These are phyloP conservation scores for Orthosia gothica DNA, from an alignment of 2,888 invertebrate species.

Conservation along the genomic window DNA sequence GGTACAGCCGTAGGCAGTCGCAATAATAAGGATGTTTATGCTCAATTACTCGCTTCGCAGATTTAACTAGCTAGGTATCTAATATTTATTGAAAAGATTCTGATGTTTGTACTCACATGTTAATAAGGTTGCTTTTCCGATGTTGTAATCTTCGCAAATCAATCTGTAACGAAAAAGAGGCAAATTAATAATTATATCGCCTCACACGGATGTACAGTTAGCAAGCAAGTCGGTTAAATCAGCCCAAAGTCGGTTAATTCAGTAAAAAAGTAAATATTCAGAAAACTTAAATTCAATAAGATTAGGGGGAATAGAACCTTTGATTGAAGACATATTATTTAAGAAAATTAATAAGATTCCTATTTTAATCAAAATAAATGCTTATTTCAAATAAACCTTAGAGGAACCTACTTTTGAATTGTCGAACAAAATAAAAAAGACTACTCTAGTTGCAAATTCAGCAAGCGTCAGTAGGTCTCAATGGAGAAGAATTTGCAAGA, in stretches of 20 bases:
- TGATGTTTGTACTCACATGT: slow-evolving; percentile 63
- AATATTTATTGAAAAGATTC: slow-evolving; percentile 4
- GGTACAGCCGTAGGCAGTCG: slow-evolving; percentile 5
- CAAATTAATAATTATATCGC: background rate
- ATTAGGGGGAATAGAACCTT: too few species aligned
- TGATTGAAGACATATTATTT: too few species aligned
- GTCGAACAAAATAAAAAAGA: too few species aligned
- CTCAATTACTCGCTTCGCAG: slow-evolving; percentile 13
- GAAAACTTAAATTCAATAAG: background rate
- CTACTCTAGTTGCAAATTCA: too few species aligned
- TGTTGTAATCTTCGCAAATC: slow-evolving; percentile 26
- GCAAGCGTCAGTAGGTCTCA: too few species aligned
- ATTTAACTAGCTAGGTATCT: slow-evolving; percentile 18
- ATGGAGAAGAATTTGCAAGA: too few species aligned
- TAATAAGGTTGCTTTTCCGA: slow-evolving; percentile 38
- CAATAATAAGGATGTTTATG: slow-evolving; percentile 15
- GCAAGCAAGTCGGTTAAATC: too few species aligned
- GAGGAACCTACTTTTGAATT: too few species aligned
- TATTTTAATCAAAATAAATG: too few species aligned
- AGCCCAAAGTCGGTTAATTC: background rate
- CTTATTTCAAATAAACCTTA: too few species aligned
- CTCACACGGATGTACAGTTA: background rate
- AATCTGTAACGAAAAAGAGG: slow-evolving; percentile 65
- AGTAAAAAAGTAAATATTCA: background rate
- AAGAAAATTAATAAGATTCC: too few species aligned